phyloP scores from a whole-genome alignment of 2,113 vertebrate genomes.

The Scalopus aquaticus region DNA sequence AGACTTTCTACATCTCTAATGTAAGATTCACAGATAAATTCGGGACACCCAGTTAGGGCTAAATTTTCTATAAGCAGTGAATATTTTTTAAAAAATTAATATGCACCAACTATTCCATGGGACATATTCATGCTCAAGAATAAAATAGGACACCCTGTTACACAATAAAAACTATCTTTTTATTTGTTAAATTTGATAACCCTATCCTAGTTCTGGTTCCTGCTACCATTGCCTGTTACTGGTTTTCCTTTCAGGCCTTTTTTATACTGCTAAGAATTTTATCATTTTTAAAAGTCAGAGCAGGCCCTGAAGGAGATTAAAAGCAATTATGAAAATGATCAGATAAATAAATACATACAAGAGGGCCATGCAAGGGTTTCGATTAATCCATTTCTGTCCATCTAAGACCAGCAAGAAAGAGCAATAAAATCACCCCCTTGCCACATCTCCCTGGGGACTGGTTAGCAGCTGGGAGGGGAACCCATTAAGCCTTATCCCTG shows the following conservation, averaged over 20 bases:
- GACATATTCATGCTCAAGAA: neutral
- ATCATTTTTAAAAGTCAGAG: slow-evolving; percentile 17
- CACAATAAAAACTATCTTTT: too few relatives aligned
- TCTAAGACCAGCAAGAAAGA: neutral
- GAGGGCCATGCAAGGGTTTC: neutral
- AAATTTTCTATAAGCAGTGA: neutral
- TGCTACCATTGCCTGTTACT: neutral
- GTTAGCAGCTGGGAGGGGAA: neutral
- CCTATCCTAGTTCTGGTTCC: neutral
- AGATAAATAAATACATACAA: neutral
- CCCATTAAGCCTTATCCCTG: too few relatives aligned
- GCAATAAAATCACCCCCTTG: neutral
- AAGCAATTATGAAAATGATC: neutral
- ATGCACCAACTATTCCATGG: neutral
- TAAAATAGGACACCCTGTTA: too few relatives aligned
- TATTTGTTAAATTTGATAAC: neutral
- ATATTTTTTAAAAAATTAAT: neutral
- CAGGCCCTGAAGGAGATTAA: neutral
- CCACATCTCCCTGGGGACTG: neutral
- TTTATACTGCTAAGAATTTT: neutral
- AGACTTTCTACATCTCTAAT: neutral
- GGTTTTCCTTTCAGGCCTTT: neutral
- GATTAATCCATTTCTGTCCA: neutral
- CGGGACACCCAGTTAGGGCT: neutral
- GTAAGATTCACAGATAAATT: neutral